Conservation (phyloP, 2,888 invertebrate species). For the Calameuta idolon region DNA sequence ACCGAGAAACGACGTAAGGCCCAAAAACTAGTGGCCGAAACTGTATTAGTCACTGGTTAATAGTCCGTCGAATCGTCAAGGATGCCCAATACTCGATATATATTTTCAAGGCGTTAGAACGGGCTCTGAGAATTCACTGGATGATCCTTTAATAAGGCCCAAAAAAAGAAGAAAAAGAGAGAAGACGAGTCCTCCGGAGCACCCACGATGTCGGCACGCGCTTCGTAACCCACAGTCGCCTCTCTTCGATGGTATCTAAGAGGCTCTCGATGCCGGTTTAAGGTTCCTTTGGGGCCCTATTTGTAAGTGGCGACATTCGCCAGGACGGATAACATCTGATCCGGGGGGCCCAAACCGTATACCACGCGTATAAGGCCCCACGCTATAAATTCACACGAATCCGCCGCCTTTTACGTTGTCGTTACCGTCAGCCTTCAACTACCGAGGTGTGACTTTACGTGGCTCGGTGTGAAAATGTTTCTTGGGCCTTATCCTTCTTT, state of each 20-base stretch:
- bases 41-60: neutral
- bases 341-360: neutral
- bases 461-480: neutral
- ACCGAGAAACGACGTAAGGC: constrained; percentile 27
- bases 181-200: constrained; percentile 11
- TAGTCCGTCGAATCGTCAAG: neutral
- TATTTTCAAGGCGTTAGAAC: neutral
- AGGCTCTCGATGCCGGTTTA: constrained; percentile 27
- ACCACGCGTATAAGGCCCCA: neutral
- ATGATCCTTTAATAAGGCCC: neutral
- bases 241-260: constrained; percentile 50
- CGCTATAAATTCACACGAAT: neutral
- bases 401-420: neutral
- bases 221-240: constrained; percentile 28
- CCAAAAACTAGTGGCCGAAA: neutral
- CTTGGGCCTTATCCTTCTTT: neutral
- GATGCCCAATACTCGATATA: neutral
- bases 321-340: constrained; percentile 29
- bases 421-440: neutral
- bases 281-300: constrained; percentile 56
- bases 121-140: neutral
- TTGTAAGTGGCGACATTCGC: constrained; percentile 56
- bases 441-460: neutral
- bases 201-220: constrained; percentile 41
- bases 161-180: neutral